A percentile compares a stretch with the other conserved stretches of the same genome.
Conservation (phyloP, 2,888 invertebrate genomes). For the Epinotia bilunana region DNA sequence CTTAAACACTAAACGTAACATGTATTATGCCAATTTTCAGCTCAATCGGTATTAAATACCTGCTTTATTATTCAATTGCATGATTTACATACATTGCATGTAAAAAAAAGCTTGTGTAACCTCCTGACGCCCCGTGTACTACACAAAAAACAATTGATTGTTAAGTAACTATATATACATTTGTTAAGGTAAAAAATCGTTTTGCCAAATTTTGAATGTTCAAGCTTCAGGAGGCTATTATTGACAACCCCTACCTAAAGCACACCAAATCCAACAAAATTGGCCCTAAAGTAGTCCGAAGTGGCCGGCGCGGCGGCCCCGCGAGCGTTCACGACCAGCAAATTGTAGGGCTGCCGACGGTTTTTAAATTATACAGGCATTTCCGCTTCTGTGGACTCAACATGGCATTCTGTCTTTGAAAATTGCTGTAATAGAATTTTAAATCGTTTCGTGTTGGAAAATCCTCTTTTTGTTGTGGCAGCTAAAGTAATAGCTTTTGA, state of each 20-base stretch:
- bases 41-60: too few relatives aligned
- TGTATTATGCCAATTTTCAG: too few relatives aligned
- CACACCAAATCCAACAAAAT: constrained; percentile 18
- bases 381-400: constrained; percentile 57
- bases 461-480: constrained; percentile 18
- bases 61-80: too few relatives aligned
- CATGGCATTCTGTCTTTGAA: constrained; percentile 35
- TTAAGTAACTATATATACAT: too few relatives aligned
- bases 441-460: constrained; percentile 26
- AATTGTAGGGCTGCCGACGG: constrained; percentile 54
- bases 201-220: too few relatives aligned
- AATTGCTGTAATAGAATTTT: constrained; percentile 43
- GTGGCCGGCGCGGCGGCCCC: constrained; percentile 21
- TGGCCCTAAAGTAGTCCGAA: constrained; percentile 22
- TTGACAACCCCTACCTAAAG: constrained; percentile 23
- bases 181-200: too few relatives aligned
- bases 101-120: too few relatives aligned
- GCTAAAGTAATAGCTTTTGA: neutral
- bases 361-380: constrained; percentile 62
- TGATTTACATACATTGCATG: too few relatives aligned
- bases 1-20: too few relatives aligned
- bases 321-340: constrained; percentile 61
- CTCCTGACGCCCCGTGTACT: too few relatives aligned
- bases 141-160: too few relatives aligned
- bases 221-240: too few relatives aligned